A percentile compares a stretch with the other conserved stretches of the same genome.
Conservation (phyloP, 2,113 vertebrate species). For the Antechinus stuartii region DNA sequence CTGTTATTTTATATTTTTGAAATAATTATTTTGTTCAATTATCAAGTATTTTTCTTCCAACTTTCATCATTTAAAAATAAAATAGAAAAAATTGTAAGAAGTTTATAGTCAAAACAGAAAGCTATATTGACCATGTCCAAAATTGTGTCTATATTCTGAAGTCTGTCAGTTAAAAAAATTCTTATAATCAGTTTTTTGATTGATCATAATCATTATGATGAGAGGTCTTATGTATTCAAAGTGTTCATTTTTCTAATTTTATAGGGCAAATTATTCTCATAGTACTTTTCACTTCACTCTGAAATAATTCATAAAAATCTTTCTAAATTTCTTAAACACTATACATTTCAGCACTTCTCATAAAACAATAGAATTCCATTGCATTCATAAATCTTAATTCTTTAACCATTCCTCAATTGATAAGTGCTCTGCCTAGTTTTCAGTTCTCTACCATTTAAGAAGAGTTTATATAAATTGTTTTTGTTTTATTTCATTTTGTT, state of each 20-base stretch:
- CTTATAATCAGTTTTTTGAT: no score
- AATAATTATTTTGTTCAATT: no score
- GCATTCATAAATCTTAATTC: neutral
- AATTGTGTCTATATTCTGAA: neutral
- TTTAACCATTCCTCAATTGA: neutral
- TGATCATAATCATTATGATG: neutral
- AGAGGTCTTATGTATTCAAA: neutral
- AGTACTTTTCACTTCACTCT: neutral
- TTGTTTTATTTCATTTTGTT: no score
- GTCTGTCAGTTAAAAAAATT: neutral
- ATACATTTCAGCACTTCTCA: neutral
- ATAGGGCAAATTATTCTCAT: neutral
- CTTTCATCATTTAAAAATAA: no score
- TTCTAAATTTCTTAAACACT: neutral
- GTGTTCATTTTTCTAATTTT: neutral
- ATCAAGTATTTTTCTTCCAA: no score
- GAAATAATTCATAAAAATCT: neutral
- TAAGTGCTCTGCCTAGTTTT: neutral
- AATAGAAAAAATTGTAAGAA: neutral
- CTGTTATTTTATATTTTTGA: no score
- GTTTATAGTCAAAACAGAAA: neutral
- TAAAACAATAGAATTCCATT: neutral
- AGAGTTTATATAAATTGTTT: neutral
- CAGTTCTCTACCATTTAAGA: neutral
- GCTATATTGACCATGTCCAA: neutral